Conservation (phyloP, 2,888 invertebrate genomes). For the Caenorhabditis sinica region DNA sequence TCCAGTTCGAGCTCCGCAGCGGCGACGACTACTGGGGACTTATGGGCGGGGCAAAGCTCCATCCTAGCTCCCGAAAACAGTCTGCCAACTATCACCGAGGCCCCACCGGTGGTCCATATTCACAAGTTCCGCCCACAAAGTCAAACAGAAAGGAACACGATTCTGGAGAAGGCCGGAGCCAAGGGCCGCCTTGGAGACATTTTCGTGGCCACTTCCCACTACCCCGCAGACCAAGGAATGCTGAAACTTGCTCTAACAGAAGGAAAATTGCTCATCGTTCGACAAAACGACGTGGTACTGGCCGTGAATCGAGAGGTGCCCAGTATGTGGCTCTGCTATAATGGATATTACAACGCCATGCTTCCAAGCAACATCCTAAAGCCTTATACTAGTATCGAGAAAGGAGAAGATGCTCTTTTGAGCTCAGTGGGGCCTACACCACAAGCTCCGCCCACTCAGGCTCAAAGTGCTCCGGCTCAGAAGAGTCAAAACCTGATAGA, state of each 20-base stretch:
- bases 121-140: slow-evolving; percentile 70
- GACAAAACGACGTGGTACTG: slow-evolving; percentile 67
- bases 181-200: slow-evolving; percentile 67
- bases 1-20: no score
- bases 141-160: slow-evolving; percentile 60
- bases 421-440: not conserved
- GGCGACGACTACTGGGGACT: not conserved
- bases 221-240: slow-evolving; percentile 62
- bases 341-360: slow-evolving; percentile 73
- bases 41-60: not conserved
- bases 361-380: slow-evolving; percentile 65
- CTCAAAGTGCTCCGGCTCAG: not conserved
- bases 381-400: slow-evolving; percentile 55
- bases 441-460: no score
- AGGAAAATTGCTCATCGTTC: slow-evolving; percentile 67
- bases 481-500: slow-evolving; percentile 70
- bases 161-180: slow-evolving; percentile 70
- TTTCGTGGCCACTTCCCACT: slow-evolving; percentile 54
- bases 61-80: not conserved
- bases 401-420: slow-evolving; percentile 33
- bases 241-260: slow-evolving; percentile 52
- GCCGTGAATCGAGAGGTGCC: slow-evolving; percentile 68
- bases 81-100: not conserved
- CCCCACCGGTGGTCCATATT: not conserved
- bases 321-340: slow-evolving; percentile 71